Evolutionary conservation across 2,113 vertebrate genomes (phyloP).

Genomic region (Alexandromys fortis): DNA sequence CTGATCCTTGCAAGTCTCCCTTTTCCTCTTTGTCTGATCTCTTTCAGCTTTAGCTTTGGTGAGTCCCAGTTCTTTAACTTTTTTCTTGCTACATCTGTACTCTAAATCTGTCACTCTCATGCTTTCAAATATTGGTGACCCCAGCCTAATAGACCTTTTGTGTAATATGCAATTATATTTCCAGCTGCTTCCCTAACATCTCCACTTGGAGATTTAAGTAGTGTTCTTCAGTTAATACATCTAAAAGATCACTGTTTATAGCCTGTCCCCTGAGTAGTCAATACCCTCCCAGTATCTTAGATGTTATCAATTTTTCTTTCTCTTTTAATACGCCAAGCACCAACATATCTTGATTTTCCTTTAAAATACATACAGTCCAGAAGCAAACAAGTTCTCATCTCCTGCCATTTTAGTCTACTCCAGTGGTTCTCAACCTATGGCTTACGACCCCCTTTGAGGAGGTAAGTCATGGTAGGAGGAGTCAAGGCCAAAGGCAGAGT

Average conservation of each 20-base stretch:
- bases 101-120: background rate
- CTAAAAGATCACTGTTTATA: background rate
- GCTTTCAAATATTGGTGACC: background rate
- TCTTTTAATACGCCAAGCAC: background rate
- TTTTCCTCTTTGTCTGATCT: background rate
- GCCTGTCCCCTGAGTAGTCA: background rate
- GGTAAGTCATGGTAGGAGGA: background rate
- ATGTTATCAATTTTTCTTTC: background rate
- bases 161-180: conserved; percentile 3
- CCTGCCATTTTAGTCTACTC: background rate
- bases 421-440: background rate
- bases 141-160: background rate
- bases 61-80: background rate
- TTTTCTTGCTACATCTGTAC: background rate
- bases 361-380: background rate
- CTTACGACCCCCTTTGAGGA: background rate
- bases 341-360: conserved; percentile 16
- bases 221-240: background rate
- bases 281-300: background rate
- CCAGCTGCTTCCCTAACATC: background rate
- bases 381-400: conserved; percentile 21
- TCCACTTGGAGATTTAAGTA: background rate
- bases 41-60: background rate
- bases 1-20: background rate
- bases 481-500: background rate